phyloP scores from a whole-genome alignment of 1,140 invertebrate genomes.

The Drosophila repleta region DNA sequence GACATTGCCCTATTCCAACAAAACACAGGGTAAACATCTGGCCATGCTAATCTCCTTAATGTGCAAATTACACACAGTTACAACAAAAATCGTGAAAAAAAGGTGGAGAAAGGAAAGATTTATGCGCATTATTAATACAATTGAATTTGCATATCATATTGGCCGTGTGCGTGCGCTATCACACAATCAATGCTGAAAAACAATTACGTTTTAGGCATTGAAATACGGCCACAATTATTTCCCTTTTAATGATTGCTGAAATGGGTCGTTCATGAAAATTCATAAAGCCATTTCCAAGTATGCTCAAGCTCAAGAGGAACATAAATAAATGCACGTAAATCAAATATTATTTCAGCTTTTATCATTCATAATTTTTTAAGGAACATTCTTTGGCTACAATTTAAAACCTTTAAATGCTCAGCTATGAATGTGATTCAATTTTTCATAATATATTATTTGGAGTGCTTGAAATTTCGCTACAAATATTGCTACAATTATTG shows the following conservation, averaged over 20 bases:
- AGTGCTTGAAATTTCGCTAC: too few relatives aligned
- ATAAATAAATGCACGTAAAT: constrained; percentile 25
- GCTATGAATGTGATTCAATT: neutral
- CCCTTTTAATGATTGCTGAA: constrained; percentile 18
- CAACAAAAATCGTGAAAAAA: constrained; percentile 22
- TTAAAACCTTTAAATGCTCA: too few relatives aligned
- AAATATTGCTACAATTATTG: too few relatives aligned
- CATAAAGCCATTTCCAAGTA: constrained; percentile 53
- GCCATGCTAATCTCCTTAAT: constrained; percentile 60
- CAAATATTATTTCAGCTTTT: constrained; percentile 37
- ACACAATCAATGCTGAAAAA: constrained; percentile 63
- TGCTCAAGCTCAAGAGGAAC: constrained; percentile 44
- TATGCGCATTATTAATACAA: constrained; percentile 61
- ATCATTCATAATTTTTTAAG: too few relatives aligned
- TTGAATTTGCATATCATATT: constrained; percentile 66
- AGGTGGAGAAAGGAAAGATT: constrained; percentile 27
- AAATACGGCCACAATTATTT: constrained; percentile 48
- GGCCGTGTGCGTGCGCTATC: constrained; percentile 45
- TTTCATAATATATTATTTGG: neutral
- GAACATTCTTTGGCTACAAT: too few relatives aligned
- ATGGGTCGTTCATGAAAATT: constrained; percentile 61
- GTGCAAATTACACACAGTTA: constrained; percentile 20
- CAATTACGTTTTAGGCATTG: constrained; percentile 70
- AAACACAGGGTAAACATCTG: neutral
- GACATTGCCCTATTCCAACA: too few relatives aligned